phyloP scores from a whole-genome alignment of 1,140 invertebrate genomes.

The Wiebesia pumilae region DNA sequence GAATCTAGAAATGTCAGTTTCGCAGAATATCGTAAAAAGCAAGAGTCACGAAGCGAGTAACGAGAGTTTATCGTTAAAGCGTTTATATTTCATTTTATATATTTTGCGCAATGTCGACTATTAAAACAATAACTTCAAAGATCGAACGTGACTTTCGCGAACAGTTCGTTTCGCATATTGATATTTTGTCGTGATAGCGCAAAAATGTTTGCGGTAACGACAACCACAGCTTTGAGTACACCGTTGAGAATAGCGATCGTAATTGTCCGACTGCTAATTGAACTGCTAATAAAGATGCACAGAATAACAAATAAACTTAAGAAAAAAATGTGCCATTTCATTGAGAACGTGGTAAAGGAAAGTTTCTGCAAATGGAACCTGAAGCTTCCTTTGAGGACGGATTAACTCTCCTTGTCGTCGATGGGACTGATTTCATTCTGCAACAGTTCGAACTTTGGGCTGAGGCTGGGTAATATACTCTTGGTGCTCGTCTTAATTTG shows the following conservation, averaged over 20 bases:
- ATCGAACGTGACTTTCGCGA: too few species aligned
- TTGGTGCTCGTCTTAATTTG: slow-evolving; percentile 72
- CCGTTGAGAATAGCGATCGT: too few species aligned
- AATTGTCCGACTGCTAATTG: too few species aligned
- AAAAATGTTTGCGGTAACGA: too few species aligned
- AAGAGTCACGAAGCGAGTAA: neutral
- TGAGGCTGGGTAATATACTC: slow-evolving; percentile 67
- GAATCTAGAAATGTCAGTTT: neutral
- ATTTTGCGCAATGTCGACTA: too few species aligned
- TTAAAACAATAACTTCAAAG: too few species aligned
- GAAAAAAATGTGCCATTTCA: neutral
- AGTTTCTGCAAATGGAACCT: slow-evolving; percentile 9
- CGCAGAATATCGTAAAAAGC: neutral
- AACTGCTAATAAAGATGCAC: neutral
- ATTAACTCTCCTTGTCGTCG: slow-evolving; percentile 74
- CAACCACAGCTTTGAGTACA: too few species aligned
- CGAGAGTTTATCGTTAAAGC: too few species aligned
- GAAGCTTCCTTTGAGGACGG: slow-evolving; percentile 54
- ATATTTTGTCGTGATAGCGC: too few species aligned
- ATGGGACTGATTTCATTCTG: slow-evolving; percentile 73
- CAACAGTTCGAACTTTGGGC: slow-evolving; percentile 71
- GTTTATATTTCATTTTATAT: too few species aligned
- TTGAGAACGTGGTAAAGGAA: neutral
- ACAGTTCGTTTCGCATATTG: too few species aligned
- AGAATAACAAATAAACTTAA: neutral